A percentile compares a stretch with the other conserved stretches of the same genome.
phyloP scores from a whole-genome alignment of 2,888 invertebrate species.

The Leucozona laternaria region DNA sequence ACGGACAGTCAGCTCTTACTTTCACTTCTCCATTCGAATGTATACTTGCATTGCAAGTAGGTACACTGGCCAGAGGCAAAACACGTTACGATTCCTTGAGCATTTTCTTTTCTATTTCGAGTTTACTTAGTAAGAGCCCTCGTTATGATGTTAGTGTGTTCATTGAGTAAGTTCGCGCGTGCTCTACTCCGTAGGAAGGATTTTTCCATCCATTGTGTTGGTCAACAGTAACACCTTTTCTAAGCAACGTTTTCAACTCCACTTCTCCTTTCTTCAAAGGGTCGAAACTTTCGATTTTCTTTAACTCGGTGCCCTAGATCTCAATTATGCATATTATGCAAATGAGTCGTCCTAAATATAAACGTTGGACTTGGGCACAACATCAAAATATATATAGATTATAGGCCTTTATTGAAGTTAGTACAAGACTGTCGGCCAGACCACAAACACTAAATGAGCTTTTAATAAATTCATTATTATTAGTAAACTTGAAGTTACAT shows the following conservation, averaged over 20 bases:
- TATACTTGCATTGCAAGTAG: slow-evolving; percentile 31
- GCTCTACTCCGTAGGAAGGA: slow-evolving; percentile 42
- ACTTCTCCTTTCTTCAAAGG: not conserved
- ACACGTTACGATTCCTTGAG: slow-evolving; percentile 31
- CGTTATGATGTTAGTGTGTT: slow-evolving; percentile 32
- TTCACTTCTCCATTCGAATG: slow-evolving; percentile 33
- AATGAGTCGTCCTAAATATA: slow-evolving; percentile 35
- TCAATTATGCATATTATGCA: slow-evolving; percentile 56
- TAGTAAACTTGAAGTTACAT: slow-evolving; percentile 40
- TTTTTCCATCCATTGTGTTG: slow-evolving; percentile 53
- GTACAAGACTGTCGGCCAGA: slow-evolving; percentile 15
- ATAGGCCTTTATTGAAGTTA: not conserved
- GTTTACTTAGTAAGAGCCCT: slow-evolving; percentile 43
- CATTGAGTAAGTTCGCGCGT: slow-evolving; percentile 64
- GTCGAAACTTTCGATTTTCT: slow-evolving; percentile 66
- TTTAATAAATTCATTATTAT: slow-evolving; percentile 63
- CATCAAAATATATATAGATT: not conserved
- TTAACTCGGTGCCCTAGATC: slow-evolving; percentile 64
- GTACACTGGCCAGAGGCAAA: slow-evolving; percentile 30
- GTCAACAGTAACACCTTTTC: slow-evolving; percentile 60
- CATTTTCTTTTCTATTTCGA: slow-evolving; percentile 29
- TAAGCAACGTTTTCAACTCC: slow-evolving; percentile 29
- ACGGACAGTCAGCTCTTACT: slow-evolving; percentile 35
- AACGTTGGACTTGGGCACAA: slow-evolving; percentile 42
- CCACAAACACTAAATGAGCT: slow-evolving; percentile 48